Percentiles rank a stretch among this genome's conserved stretches.
phyloP scores from a whole-genome alignment of 2,113 vertebrate species.

The Phaethon lepturus region DNA sequence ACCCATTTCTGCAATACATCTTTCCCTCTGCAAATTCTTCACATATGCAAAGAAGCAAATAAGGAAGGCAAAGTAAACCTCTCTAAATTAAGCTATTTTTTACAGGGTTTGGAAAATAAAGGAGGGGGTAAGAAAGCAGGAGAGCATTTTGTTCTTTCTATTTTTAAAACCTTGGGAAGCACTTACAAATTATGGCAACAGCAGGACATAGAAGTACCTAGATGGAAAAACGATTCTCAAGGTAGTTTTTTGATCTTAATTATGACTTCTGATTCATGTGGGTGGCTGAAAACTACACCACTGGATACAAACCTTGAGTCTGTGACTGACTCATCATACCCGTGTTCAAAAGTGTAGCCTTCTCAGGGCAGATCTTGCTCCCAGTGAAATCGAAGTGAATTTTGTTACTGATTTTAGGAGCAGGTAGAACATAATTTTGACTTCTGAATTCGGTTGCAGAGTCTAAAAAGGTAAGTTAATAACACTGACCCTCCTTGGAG shows the following conservation, averaged over 20 bases:
- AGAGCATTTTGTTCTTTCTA: slow-evolving; percentile 58
- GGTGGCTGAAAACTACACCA: background rate
- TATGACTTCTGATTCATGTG: background rate
- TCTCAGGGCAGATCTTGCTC: background rate
- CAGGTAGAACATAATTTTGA: background rate
- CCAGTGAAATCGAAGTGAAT: background rate
- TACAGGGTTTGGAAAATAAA: slow-evolving; percentile 52
- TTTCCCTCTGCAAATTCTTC: slow-evolving; percentile 1
- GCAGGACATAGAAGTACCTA: background rate
- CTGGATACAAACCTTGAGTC: background rate
- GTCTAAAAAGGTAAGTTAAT: background rate
- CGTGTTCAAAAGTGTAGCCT: background rate
- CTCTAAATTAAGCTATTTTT: slow-evolving; percentile 36
- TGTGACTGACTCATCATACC: background rate
- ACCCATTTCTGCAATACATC: background rate
- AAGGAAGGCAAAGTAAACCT: slow-evolving; percentile 24
- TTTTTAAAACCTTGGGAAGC: slow-evolving; percentile 62
- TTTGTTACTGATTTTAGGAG: background rate
- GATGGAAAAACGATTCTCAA: background rate
- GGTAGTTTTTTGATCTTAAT: background rate
- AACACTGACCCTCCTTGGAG: background rate
- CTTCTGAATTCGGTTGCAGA: background rate
- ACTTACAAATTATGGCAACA: background rate
- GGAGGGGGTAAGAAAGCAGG: background rate
- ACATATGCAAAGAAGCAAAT: background rate